A percentile compares a stretch with the other conserved stretches of the same genome.
Evolutionary conservation across 2,888 invertebrate species (phyloP).

Genomic region (Disparrhopalites patrizii): DNA sequence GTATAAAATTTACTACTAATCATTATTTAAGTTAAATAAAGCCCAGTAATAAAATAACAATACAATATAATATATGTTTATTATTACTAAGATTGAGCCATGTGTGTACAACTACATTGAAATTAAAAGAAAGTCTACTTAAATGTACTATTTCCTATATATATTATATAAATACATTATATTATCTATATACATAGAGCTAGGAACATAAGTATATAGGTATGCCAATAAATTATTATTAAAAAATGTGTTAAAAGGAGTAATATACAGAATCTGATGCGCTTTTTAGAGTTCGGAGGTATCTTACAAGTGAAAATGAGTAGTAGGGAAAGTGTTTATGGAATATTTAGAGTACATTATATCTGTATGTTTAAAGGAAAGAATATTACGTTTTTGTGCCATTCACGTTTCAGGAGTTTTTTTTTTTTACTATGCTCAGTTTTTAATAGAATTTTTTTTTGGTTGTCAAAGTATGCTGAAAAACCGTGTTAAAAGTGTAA

Average conservation of each 20-base stretch:
- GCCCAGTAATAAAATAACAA: slow-evolving; percentile 2
- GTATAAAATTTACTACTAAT: no score
- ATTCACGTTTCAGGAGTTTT: slow-evolving; percentile 23
- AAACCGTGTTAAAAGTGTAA: no score
- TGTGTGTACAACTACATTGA: slow-evolving; percentile 12
- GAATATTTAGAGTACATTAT: no score
- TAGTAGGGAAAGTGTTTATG: neutral
- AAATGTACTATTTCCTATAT: slow-evolving; percentile 11
- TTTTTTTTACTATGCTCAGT: slow-evolving; percentile 1
- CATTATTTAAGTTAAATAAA: slow-evolving; percentile 9
- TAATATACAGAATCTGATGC: slow-evolving; percentile 2
- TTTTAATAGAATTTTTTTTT: neutral
- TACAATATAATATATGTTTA: no score
- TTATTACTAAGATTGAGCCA: slow-evolving; percentile 8
- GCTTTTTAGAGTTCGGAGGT: no score
- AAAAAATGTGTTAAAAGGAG: neutral
- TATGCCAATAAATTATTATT: neutral
- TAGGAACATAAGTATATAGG: neutral
- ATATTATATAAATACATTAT: neutral
- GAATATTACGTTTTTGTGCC: slow-evolving; percentile 24
- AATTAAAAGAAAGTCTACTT: slow-evolving; percentile 17
- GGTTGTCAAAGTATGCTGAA: no score
- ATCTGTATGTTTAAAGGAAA: no score
- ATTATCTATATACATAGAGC: neutral
- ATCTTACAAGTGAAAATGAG: no score